Evolutionary conservation across 2,113 vertebrate genomes (phyloP), one percentile per base, ranked within the genome.

Genomic region (Pterocles gutturalis): DNA sequence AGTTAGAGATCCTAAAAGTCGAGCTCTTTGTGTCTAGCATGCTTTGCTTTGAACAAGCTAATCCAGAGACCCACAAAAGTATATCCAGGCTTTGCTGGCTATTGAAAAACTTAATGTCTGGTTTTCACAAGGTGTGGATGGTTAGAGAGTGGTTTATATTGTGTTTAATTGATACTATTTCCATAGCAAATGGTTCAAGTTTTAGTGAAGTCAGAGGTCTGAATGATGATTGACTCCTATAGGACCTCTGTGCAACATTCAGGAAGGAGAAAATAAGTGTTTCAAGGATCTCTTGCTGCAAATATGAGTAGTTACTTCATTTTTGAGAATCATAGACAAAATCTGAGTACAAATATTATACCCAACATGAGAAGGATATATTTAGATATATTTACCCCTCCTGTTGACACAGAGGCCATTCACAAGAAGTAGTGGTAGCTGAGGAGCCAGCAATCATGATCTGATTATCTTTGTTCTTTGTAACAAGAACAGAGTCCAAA

Each of bases 401-500:
- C 21, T 71, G 17, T 62, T 87, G 72, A 48, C 60, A 84, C 22
- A 82, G n/a, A 75, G 17, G 43, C 19, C 36, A 22, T 75, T 67
- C 76, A 61, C 26, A 81, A 88, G 57, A 61, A 80, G 53, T n/a
- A 66, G 29, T 49, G 15, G 36, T 34, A 60, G 51, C 34, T 60
- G 75, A 57, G 77, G 34, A 92, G 55, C 43, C 69, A 89, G 48
- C 0, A 7, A 57, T 28, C 26, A 14, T 75, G 8, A 91, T 84
- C 89, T 60, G 81, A 67, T 60, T 94, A 91, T 55, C 76, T 95
- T 84, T 95, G 43, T 45, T 92, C 72, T 91, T 25, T 67, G 55
- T 75, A 66, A 64, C 36, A 53, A 41, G 83, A 96, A 79, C 16
- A 9, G 55, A 73, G 33, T 76, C 89, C 77, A 95, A 79, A 85